Conservation (phyloP, 2,113 vertebrate genomes). For the Gulo gulo region DNA sequence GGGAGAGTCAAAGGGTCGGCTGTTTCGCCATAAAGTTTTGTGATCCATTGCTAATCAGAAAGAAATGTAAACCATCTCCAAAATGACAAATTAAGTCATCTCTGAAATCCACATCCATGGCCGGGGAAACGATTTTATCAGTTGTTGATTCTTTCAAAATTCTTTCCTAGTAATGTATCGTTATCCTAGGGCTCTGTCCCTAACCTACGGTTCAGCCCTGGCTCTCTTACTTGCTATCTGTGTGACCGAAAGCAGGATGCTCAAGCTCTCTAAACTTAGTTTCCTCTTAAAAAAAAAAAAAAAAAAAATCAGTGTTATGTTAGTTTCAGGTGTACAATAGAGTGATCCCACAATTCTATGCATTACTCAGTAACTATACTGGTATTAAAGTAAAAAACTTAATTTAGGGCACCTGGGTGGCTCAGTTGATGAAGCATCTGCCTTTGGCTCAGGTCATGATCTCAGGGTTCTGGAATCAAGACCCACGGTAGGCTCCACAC, state of each 20-base stretch:
- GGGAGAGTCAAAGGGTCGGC: neutral
- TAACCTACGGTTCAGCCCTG: neutral
- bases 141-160: neutral
- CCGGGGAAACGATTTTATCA: neutral
- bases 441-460: neutral
- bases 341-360: neutral
- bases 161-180: neutral
- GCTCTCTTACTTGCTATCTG: neutral
- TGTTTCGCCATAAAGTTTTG: neutral
- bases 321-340: neutral
- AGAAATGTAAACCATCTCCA: neutral
- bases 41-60: neutral
- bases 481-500: fast-evolving
- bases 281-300: neutral
- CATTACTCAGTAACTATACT: neutral
- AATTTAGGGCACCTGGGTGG: neutral
- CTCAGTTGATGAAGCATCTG: neutral
- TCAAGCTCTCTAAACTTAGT: neutral
- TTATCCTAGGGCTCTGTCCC: neutral
- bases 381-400: neutral
- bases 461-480: neutral
- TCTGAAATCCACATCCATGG: neutral
- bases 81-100: neutral
- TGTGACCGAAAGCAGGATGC: neutral
- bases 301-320: neutral